Evolutionary conservation across 92 coral and sea anemone species (phyloP).

Genomic region (Palythoa grandiflora): DNA sequence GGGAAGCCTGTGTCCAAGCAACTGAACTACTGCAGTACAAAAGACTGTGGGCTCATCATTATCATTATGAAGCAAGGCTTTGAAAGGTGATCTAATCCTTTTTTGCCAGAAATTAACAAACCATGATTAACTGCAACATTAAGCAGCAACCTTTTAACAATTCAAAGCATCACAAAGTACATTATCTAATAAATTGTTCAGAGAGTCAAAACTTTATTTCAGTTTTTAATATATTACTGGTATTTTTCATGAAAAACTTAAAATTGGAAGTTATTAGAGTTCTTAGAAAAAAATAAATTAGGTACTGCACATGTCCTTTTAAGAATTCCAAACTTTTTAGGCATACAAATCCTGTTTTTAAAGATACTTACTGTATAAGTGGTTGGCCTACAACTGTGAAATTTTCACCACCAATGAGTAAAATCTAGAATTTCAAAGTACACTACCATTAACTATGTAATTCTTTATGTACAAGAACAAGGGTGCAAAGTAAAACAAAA

Average conservation of each 20-base stretch:
- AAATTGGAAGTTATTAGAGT: neutral
- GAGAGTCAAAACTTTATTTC: no score
- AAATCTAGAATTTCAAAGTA: slow-evolving; percentile 68
- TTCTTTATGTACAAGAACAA: neutral
- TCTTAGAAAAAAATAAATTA: neutral
- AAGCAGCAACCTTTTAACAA: no score
- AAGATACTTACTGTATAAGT: slow-evolving; percentile 77
- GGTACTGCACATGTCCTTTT: neutral
- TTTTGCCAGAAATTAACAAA: no score
- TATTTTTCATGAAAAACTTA: no score
- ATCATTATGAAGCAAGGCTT: neutral
- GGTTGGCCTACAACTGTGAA: slow-evolving; percentile 92
- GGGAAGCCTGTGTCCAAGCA: no score
- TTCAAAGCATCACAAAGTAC: no score
- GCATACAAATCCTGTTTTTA: neutral
- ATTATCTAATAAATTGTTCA: no score
- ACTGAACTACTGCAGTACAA: no score
- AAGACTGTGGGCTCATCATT: no score
- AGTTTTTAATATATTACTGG: no score
- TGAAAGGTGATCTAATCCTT: neutral
- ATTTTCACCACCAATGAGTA: slow-evolving; percentile 93
- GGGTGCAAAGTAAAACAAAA: neutral
- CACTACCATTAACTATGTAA: neutral
- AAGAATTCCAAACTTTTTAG: neutral
- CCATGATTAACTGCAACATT: no score